These are phyloP conservation scores for Sarcophaga caerulescens DNA, from an alignment of 2,888 invertebrate genomes.

Conservation along the genomic window DNA sequence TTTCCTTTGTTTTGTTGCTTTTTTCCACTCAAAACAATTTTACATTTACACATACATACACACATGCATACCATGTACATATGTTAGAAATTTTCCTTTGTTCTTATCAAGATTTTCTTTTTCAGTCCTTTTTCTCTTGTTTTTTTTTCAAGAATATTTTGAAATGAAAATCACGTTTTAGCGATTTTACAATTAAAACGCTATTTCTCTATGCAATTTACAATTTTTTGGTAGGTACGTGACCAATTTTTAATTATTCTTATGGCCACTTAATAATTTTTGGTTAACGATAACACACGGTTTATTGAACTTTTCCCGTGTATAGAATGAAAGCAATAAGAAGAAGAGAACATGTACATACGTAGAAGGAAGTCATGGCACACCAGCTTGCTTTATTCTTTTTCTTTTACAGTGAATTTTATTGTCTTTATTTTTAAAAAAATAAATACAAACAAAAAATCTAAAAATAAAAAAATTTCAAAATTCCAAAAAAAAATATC, in stretches of 20 bases:
- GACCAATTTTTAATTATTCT: constrained; percentile 24
- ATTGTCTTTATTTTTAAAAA: too few species aligned
- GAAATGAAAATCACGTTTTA: constrained; percentile 41
- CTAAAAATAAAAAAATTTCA: not conserved
- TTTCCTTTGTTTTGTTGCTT: too few species aligned
- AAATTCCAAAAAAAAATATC: too few species aligned
- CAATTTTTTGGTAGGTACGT: constrained; percentile 31
- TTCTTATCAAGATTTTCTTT: not conserved
- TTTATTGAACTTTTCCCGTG: not conserved
- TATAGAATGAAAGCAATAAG: too few species aligned
- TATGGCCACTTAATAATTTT: not conserved
- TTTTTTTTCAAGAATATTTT: not conserved
- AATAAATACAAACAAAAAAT: not conserved
- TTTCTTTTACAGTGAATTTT: too few species aligned
- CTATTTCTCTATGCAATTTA: constrained; percentile 29
- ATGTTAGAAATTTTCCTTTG: too few species aligned
- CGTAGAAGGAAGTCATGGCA: too few species aligned
- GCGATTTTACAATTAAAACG: constrained; percentile 31
- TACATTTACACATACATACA: too few species aligned
- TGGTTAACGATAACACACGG: not conserved
- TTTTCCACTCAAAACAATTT: too few species aligned
- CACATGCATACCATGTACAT: too few species aligned
- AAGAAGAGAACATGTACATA: too few species aligned
- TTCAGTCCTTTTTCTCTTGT: not conserved
- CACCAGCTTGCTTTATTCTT: too few species aligned